Conservation (phyloP, 1,140 invertebrate species). For the Drosophila ohnishii region DNA sequence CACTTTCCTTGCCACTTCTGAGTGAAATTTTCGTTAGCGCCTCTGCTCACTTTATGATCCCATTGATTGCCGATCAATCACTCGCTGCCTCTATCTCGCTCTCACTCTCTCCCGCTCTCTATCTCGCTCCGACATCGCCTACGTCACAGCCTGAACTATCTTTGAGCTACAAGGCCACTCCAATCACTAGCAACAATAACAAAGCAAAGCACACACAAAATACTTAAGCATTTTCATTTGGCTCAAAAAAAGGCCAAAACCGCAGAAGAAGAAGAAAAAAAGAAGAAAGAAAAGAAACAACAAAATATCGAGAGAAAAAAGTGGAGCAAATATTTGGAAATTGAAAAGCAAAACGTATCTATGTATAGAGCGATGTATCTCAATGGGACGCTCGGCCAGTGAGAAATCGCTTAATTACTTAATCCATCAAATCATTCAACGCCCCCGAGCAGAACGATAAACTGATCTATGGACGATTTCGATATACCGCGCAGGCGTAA, state of each 20-base stretch:
- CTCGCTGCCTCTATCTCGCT: not conserved
- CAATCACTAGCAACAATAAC: slow-evolving; percentile 34
- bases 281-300: slow-evolving; percentile 10
- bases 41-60: slow-evolving; percentile 26
- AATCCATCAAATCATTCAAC: slow-evolving; percentile 70
- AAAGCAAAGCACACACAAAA: slow-evolving; percentile 23
- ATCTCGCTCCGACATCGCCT: slow-evolving; percentile 9
- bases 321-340: slow-evolving; percentile 74
- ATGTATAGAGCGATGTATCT: slow-evolving; percentile 39
- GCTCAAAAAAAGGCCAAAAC: slow-evolving; percentile 48
- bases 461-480: slow-evolving; percentile 22
- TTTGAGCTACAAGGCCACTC: slow-evolving; percentile 42
- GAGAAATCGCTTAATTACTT: slow-evolving; percentile 58
- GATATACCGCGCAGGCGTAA: slow-evolving; percentile 35
- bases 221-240: slow-evolving; percentile 49
- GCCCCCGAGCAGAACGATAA: slow-evolving; percentile 40
- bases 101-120: not conserved
- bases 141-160: slow-evolving; percentile 43
- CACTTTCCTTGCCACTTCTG: not conserved
- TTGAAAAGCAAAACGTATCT: slow-evolving; percentile 57
- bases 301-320: slow-evolving; percentile 33
- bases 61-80: slow-evolving; percentile 48
- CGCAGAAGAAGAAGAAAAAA: slow-evolving; percentile 19
- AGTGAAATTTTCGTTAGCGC: slow-evolving; percentile 24
- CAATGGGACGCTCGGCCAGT: slow-evolving; percentile 31